Conservation (phyloP, 2,888 invertebrate genomes). For the Sinohyriopsis cumingii region DNA sequence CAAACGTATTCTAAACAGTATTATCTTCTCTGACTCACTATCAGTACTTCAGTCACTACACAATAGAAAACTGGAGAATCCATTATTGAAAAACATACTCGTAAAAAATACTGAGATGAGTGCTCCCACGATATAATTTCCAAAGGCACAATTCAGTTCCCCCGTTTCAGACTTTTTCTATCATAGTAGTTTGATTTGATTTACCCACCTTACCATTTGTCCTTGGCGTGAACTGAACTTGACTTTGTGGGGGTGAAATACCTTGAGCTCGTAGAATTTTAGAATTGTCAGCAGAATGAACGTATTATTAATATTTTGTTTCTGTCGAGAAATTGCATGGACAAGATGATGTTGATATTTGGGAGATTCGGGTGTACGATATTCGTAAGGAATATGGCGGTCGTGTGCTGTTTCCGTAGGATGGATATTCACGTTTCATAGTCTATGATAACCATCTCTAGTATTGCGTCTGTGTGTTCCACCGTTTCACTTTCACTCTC, state of each 20-base stretch:
- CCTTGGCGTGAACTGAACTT: slow-evolving; percentile 28
- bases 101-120: no score
- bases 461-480: slow-evolving; percentile 31
- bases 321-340: no score
- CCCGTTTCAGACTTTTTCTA: slow-evolving; percentile 3
- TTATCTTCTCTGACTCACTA: no score
- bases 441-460: slow-evolving; percentile 25
- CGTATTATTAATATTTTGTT: no score
- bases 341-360: slow-evolving; percentile 30
- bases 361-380: slow-evolving; percentile 27
- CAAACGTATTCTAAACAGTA: no score
- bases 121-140: no score
- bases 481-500: no score
- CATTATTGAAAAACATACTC: no score
- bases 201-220: slow-evolving; percentile 18
- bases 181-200: slow-evolving; percentile 1
- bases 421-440: slow-evolving; percentile 23
- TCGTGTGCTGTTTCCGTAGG: slow-evolving; percentile 32
- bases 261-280: slow-evolving; percentile 46
- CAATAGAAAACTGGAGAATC: no score
- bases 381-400: slow-evolving; percentile 33
- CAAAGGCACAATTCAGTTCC: slow-evolving; percentile 5
- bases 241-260: slow-evolving; percentile 26
- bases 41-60: no score
- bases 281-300: slow-evolving; percentile 45